phyloP scores from a whole-genome alignment of 2,113 vertebrate species.

The Plecturocebus donacophilus region DNA sequence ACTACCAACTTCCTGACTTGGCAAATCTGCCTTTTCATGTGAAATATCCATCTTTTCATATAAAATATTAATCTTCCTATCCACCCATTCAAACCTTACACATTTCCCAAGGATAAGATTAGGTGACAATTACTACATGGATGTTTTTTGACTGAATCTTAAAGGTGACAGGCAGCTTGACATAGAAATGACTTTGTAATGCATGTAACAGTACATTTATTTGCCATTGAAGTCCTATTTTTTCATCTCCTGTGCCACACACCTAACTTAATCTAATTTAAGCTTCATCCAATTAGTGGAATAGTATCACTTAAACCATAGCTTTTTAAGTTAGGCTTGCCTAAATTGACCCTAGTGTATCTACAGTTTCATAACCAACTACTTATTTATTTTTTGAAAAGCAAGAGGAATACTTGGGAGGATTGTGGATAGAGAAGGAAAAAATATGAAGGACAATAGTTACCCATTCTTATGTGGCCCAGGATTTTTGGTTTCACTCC shows the following conservation, averaged over 20 bases:
- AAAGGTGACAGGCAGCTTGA: neutral
- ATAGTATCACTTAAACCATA: neutral
- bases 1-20: neutral
- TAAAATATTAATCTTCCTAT: neutral
- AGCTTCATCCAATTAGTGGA: neutral
- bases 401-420: neutral
- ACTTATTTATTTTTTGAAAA: neutral
- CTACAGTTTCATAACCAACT: neutral
- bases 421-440: neutral
- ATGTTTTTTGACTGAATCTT: slow-evolving; percentile 2
- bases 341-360: neutral
- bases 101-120: neutral
- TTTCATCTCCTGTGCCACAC: neutral
- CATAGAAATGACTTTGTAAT: neutral
- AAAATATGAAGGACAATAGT: neutral
- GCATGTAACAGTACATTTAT: neutral
- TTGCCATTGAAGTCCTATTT: neutral
- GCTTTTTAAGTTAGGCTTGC: neutral
- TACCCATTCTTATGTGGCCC: neutral
- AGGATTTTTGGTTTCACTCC: no score
- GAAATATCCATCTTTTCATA: neutral
- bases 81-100: neutral
- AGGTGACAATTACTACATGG: neutral
- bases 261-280: neutral
- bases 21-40: neutral